Base-by-base conservation (phyloP, 2,888 invertebrate genomes). In the Hypolimnas misippus region DNA sequence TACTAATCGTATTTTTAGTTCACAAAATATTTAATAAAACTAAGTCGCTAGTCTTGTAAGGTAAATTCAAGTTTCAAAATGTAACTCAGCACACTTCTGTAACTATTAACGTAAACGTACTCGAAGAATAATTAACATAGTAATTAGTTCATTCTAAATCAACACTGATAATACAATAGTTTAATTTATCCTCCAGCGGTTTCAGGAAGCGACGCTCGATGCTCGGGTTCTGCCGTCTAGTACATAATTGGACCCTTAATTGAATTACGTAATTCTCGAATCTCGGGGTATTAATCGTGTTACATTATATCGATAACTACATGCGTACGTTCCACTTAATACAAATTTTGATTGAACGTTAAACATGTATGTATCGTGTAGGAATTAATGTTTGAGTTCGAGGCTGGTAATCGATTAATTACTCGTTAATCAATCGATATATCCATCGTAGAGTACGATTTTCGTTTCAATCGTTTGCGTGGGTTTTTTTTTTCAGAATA, bases 161-260 rank as follows among this genome's bases (percentile, higher is more conserved):
- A 44, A 33, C 31, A 42, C 19, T 29, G 19, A 42, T 52, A 58
- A 52, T 52, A 29, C 14, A 46, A 44, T 44, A 17, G 21, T 46
- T 38, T 46, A 60, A 49, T 53, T 60, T 54, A 53, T 53, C 40
- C 40, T 17, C 51, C 38, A 49, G 46, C 44, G 46, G 53, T 53
- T 60, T 60, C 38, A 29, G 42, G 38, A 49, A 60, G 46, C 33
- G 17, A 25, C 25, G 46, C 46, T 54, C 17, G 59, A 17, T 10
- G 25, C 25, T 53, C 53, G n/a, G 25, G 21, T 46, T 38, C 52
- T 25, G 38, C 12, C 44, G 42, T 19, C n/a, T 58, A 33, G 44
- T 42, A 60, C 10, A 29, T 54, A 60, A 60, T 60, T 60, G 59
- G 46, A 29, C 35, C 31, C 44, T 60, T 60, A 60, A 60, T 60